Conservation (phyloP, 2,888 invertebrate genomes). For the Aphidoletes aphidimyza region DNA sequence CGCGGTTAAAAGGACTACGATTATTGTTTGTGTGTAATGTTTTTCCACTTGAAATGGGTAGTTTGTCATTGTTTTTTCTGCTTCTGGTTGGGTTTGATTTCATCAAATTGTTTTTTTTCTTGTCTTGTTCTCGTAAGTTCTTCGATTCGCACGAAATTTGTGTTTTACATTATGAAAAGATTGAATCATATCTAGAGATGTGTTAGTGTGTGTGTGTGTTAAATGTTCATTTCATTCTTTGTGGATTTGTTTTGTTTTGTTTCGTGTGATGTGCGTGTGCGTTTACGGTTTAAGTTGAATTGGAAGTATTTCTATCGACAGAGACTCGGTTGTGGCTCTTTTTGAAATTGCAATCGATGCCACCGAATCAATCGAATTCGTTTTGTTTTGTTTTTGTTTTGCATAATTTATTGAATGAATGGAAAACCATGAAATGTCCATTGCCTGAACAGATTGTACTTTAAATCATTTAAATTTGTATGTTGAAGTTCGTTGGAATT, state of each 20-base stretch:
- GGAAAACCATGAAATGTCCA: not conserved
- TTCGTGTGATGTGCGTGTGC: no score
- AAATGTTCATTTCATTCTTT: no score
- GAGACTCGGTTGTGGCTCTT: not conserved
- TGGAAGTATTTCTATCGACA: conserved; percentile 12
- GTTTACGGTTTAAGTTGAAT: not conserved
- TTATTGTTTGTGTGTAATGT: conserved; percentile 14
- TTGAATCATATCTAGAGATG: not conserved
- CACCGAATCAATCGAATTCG: no score
- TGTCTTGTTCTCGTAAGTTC: not conserved
- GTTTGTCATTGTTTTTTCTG: no score
- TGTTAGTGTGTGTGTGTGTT: not conserved
- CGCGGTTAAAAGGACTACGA: not conserved
- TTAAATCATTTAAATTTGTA: not conserved
- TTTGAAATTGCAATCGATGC: no score
- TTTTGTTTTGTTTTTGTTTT: not conserved
- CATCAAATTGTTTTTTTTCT: not conserved
- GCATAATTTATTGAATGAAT: not conserved
- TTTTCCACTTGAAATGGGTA: no score
- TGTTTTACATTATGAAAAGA: not conserved
- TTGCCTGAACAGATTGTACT: not conserved
- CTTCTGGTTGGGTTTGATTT: no score
- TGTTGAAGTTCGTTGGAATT: conserved; percentile 7
- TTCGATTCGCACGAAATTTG: not conserved
- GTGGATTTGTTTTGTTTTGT: no score